A percentile compares a stretch with the other conserved stretches of the same genome.
Evolutionary conservation across 1,140 invertebrate genomes (phyloP).

Genomic region (Zelostemma sp.): DNA sequence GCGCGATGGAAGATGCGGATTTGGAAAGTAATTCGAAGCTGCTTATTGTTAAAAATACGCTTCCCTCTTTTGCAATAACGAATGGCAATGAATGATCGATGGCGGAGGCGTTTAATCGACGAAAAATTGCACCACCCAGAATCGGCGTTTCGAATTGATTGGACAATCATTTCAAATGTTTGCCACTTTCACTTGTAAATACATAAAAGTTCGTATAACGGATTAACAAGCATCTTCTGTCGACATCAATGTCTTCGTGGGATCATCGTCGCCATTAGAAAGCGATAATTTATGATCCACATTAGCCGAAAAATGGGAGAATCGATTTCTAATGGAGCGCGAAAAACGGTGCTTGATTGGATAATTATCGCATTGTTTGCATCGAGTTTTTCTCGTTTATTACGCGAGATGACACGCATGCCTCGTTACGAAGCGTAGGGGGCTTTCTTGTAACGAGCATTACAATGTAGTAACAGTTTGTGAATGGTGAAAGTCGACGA

Average conservation of each 20-base stretch:
- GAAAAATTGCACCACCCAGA: too few species aligned
- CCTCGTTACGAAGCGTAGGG: conserved; percentile 27
- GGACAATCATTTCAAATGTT: too few species aligned
- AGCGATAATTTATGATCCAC: background rate
- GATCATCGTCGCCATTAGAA: conserved; percentile 10
- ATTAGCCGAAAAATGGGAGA: too few species aligned
- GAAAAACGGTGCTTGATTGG: conserved; percentile 16
- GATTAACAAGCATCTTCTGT: background rate
- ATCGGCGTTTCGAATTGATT: too few species aligned
- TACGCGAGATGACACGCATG: conserved; percentile 33
- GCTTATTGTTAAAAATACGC: too few species aligned
- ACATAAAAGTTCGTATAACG: conserved; percentile 4
- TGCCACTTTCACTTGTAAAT: background rate
- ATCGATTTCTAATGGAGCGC: too few species aligned
- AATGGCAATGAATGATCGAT: too few species aligned
- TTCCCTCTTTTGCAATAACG: too few species aligned
- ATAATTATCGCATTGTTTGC: conserved; percentile 12
- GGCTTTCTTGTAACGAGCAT: conserved; percentile 13
- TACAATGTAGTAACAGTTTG: conserved; percentile 54
- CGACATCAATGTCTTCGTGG: conserved; percentile 4
- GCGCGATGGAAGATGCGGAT: too few species aligned
- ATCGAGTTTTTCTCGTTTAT: conserved; percentile 33
- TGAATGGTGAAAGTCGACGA: conserved; percentile 60
- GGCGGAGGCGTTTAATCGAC: too few species aligned
- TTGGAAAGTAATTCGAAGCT: too few species aligned